Evolutionary conservation across 2,797 vertebrate species (phyloP).

Genomic region (Otolemur crassicaudatus): DNA sequence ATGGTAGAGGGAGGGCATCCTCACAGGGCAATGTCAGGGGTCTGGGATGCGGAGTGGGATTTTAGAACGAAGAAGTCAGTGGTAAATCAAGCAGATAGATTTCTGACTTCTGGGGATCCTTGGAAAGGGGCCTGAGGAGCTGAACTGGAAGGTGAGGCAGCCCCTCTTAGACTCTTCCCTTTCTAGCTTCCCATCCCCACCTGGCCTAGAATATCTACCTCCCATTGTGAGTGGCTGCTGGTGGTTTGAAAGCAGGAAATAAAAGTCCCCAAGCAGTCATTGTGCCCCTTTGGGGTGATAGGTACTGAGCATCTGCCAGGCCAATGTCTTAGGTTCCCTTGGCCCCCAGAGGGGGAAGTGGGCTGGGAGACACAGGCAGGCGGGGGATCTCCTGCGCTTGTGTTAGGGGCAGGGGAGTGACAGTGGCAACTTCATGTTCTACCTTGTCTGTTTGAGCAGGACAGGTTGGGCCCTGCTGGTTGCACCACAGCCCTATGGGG

Average conservation of each 20-base stretch:
- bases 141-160: background rate
- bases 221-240: background rate
- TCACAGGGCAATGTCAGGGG: background rate
- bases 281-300: background rate
- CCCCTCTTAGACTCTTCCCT: background rate
- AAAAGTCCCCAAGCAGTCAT: background rate
- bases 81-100: background rate
- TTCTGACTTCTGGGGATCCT: background rate
- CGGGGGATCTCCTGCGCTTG: background rate
- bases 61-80: background rate
- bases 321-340: background rate
- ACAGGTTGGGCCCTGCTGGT: slow-evolving; percentile 69
- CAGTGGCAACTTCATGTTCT: slow-evolving; percentile 14
- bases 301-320: background rate
- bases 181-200: background rate
- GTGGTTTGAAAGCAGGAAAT: background rate
- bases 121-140: background rate
- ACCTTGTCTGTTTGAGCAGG: slow-evolving; percentile 58
- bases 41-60: background rate
- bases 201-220: background rate
- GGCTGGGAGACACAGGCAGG: background rate
- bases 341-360: background rate
- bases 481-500: slow-evolving; percentile 66
- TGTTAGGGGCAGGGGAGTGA: background rate
- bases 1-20: background rate